Conservation (phyloP, 1,140 invertebrate species). For the Caerostris extrusa region DNA sequence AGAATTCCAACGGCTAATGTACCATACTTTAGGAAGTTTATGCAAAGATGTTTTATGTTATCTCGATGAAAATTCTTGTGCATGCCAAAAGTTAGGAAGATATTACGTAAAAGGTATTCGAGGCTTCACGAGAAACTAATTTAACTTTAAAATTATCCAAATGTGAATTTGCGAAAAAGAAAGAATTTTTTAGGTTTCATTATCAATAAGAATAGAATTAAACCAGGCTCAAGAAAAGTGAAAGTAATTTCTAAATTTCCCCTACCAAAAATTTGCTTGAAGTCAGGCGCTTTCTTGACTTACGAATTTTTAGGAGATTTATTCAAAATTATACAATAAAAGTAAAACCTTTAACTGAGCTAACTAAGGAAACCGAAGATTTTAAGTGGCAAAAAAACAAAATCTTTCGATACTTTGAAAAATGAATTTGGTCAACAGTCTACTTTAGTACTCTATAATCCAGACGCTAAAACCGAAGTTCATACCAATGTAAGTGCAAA, state of each 20-base stretch:
- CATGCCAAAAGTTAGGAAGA: constrained; percentile 77
- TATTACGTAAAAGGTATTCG: constrained; percentile 78
- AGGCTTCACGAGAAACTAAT: constrained; percentile 64
- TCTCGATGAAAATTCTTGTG: constrained; percentile 79
- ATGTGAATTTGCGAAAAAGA: constrained; percentile 72
- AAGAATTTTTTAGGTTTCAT: constrained; percentile 75
- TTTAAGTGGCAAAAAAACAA: constrained; percentile 3
- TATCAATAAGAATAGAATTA: constrained; percentile 72
- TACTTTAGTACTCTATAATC: not conserved
- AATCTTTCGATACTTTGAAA: not conserved
- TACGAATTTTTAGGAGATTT: constrained; percentile 74
- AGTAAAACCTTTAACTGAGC: not conserved
- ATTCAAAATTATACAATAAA: not conserved
- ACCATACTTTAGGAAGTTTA: constrained; percentile 77
- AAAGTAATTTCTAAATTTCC: constrained; percentile 66
- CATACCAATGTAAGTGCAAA: constrained; percentile 29
- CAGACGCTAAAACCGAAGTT: constrained; percentile 22
- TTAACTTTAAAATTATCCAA: constrained; percentile 77
- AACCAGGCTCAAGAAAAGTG: constrained; percentile 70
- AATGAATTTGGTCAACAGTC: not conserved
- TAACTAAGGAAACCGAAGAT: not conserved
- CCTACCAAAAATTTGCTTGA: constrained; percentile 63
- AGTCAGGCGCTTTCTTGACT: constrained; percentile 74
- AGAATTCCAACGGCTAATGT: constrained; percentile 79
- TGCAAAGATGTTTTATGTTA: constrained; percentile 77